These are phyloP conservation scores for Leptinotarsa texana DNA, from an alignment of 1,140 invertebrate species.

Conservation along the genomic window DNA sequence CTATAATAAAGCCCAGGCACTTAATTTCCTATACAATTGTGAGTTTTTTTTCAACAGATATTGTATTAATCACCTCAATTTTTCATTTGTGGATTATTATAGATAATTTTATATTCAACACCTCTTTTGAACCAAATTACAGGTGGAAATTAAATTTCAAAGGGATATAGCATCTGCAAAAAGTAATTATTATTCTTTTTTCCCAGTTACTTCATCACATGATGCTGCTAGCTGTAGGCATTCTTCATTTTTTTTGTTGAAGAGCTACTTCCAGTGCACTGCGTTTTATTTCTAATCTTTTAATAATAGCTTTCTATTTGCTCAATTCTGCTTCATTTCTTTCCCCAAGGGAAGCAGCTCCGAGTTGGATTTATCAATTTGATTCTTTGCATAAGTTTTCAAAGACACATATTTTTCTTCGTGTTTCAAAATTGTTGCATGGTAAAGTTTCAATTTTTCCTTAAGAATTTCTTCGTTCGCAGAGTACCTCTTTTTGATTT, in stretches of 20 bases:
- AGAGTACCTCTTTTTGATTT: constrained; percentile 61
- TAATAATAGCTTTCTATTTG: constrained; percentile 44
- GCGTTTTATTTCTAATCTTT: constrained; percentile 49
- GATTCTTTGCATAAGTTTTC: background rate
- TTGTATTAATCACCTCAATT: too few relatives aligned
- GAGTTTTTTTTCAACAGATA: too few relatives aligned
- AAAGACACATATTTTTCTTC: background rate
- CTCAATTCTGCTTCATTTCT: constrained; percentile 39
- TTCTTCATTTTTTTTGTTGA: constrained; percentile 50
- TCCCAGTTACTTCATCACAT: constrained; percentile 51
- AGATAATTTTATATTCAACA: too few relatives aligned
- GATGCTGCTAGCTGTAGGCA: constrained; percentile 45
- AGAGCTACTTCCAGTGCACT: constrained; percentile 46
- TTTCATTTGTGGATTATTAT: too few relatives aligned
- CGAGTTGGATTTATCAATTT: constrained; percentile 39
- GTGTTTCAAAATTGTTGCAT: background rate
- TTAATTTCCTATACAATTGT: too few relatives aligned
- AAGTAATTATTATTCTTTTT: background rate
- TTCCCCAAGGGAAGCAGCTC: constrained; percentile 42
- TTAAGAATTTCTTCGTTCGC: constrained; percentile 62
- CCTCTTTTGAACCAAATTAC: too few relatives aligned
- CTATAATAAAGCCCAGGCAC: too few relatives aligned
- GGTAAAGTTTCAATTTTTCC: background rate
- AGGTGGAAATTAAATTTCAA: too few relatives aligned
- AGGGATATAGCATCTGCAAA: too few relatives aligned